Conservation (phyloP, 2,888 invertebrate species). For the Athripsodes cinereus region DNA sequence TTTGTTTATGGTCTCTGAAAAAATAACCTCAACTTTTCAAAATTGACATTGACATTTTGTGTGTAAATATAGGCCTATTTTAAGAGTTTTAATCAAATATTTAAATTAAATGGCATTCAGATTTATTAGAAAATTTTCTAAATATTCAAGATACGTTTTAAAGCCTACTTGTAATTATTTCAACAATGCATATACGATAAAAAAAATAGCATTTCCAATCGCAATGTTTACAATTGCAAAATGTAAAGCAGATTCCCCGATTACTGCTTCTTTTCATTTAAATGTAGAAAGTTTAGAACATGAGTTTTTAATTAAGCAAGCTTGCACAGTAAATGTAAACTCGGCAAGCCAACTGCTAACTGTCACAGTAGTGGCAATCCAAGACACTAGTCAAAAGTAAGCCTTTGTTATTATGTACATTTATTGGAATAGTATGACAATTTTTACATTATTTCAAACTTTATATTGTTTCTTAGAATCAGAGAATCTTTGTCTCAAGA, state of each 20-base stretch:
- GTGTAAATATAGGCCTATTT: neutral
- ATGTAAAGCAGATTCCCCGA: conserved; percentile 13
- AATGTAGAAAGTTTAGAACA: conserved; percentile 42
- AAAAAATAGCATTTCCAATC: neutral
- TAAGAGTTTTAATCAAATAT: neutral
- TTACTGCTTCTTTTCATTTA: conserved; percentile 13
- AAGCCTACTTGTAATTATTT: neutral
- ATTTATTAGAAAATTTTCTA: conserved; percentile 7
- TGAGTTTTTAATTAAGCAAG: conserved; percentile 49
- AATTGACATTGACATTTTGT: neutral
- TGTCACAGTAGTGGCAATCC: conserved; percentile 49
- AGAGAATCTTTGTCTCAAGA: conserved; percentile 41
- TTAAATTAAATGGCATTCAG: conserved; percentile 9
- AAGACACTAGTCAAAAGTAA: conserved; percentile 48
- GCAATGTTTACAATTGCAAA: conserved; percentile 1
- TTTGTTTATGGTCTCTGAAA: neutral
- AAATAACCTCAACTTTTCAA: neutral
- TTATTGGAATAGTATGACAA: neutral
- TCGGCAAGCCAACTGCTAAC: conserved; percentile 51
- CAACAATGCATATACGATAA: neutral
- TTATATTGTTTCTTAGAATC: conserved; percentile 34
- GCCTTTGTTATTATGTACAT: too few relatives aligned
- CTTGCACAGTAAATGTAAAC: conserved; percentile 48
- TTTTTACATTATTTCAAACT: neutral
- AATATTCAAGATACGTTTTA: neutral